Evolutionary conservation across 2,888 invertebrate species (phyloP).

Genomic region (Leptarthrus brevirostris): DNA sequence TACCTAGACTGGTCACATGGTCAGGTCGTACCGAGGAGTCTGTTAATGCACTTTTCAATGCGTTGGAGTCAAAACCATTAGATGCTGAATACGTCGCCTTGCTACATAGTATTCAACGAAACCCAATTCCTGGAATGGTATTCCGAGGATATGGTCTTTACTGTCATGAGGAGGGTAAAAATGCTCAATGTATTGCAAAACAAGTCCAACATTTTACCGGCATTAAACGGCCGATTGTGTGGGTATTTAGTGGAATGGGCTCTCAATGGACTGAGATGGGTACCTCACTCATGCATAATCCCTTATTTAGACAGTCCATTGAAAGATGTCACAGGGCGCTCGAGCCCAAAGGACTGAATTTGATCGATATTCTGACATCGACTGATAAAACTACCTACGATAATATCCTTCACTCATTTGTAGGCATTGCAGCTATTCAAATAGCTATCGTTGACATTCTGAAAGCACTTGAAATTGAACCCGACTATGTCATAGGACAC

Average conservation of each 20-base stretch:
- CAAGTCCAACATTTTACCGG: conserved; percentile 74
- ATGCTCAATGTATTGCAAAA: conserved; percentile 64
- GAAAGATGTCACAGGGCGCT: conserved; percentile 71
- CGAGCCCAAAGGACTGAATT: conserved; percentile 72
- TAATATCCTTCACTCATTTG: conserved; percentile 77
- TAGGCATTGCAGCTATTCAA: conserved; percentile 78
- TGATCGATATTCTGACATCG: conserved; percentile 75
- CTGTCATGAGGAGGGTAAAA: conserved; percentile 56
- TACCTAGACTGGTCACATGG: conserved; percentile 78
- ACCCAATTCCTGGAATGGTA: conserved; percentile 74
- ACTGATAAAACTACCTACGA: conserved; percentile 73
- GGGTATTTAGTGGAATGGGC: conserved; percentile 92
- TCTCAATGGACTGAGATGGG: conserved; percentile 91
- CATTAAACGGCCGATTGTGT: conserved; percentile 81
- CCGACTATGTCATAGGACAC: conserved; percentile 86
- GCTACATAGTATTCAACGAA: conserved; percentile 72
- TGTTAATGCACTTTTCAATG: conserved; percentile 74
- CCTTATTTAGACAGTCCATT: conserved; percentile 79
- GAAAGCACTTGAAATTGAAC: conserved; percentile 71
- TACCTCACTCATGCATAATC: conserved; percentile 77
- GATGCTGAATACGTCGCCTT: conserved; percentile 74
- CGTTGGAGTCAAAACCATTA: conserved; percentile 72
- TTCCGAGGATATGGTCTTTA: conserved; percentile 80
- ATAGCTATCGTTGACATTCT: conserved; percentile 76
- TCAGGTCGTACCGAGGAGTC: conserved; percentile 86